Evolutionary conservation across 1,140 invertebrate species (phyloP), one percentile per base, ranked within the genome.

Genomic region (Drosophila kanapiae): DNA sequence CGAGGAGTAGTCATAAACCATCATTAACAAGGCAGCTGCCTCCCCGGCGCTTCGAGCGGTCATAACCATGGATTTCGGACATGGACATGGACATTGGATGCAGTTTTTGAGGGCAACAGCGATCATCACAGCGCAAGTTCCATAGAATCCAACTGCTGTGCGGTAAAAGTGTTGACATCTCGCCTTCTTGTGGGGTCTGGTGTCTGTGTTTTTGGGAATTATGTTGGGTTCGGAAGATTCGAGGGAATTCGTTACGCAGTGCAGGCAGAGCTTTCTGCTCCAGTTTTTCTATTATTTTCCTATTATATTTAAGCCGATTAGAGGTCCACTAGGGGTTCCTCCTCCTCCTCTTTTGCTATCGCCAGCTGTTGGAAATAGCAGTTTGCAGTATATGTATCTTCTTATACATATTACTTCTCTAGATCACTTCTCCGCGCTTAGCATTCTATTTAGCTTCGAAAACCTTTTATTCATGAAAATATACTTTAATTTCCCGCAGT

Each of bases 121-220:
- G 78, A 82, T 51, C 48, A 33, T 51, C 9, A 9, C 48, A 51
- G 31, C 4, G 11, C 83, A 90, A 83, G 83, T 87, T 87, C 83
- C 63, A 56, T 40, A 54, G 83, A 87, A 87, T 83, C 18, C 76
- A 70, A 67, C 80, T 80, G 83, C 76, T 57, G 69, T 72, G 62
- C 35, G 53, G 49, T 48, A 51, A 71, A 84, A 84, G 84, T 80
- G 83, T 84, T 88, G 83, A 88, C 84, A 87, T 71, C 64, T 75
- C 56, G 23, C 14, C 75, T 60, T 80, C 84, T 74, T 87, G 84
- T 90, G 84, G 78, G 84, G 84, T 87, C 75, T 64, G 18, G 53
- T 43, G 49, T 13, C 43, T 56, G 13, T 56, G 14, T 84, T 82
- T 88, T 90, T 43, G 56, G 78, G 81, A 85, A 90, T 90, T 80